Evolutionary conservation across 1,140 invertebrate genomes (phyloP).

Genomic region (Drosophila ercepeae): DNA sequence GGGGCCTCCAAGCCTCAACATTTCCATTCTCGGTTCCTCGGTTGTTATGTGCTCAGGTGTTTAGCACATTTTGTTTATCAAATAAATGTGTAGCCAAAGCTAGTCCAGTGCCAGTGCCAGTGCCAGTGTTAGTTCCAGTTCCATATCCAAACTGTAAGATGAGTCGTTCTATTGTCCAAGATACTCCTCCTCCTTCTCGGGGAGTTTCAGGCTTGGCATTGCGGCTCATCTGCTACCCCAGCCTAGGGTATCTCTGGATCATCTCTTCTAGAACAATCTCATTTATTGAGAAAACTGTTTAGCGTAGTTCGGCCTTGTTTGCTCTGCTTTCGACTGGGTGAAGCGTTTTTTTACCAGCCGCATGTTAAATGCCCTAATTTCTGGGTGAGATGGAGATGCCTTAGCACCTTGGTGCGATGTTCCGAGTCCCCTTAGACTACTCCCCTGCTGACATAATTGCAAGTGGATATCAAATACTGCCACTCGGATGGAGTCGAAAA

Average conservation of each 20-base stretch:
- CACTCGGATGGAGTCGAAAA: too few species aligned
- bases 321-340: constrained; percentile 11
- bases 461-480: constrained; percentile 37
- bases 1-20: constrained; percentile 2
- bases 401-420: constrained; percentile 65
- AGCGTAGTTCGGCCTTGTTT: constrained; percentile 52
- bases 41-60: constrained; percentile 58
- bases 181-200: too few species aligned
- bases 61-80: constrained; percentile 45
- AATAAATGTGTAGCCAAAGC: neutral
- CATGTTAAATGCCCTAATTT: constrained; percentile 79
- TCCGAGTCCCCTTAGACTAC: too few species aligned
- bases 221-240: too few species aligned
- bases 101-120: too few species aligned
- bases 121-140: too few species aligned
- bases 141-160: neutral
- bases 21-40: constrained; percentile 7
- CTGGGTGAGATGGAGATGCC: constrained; percentile 10
- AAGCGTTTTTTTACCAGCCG: constrained; percentile 42
- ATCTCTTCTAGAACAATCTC: neutral
- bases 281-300: constrained; percentile 53
- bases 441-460: constrained; percentile 46
- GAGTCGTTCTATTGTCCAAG: too few species aligned
- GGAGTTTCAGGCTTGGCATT: too few species aligned
- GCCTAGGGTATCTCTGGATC: neutral